Conservation (phyloP, 2,888 invertebrate genomes). For the Matsumyia berberina region DNA sequence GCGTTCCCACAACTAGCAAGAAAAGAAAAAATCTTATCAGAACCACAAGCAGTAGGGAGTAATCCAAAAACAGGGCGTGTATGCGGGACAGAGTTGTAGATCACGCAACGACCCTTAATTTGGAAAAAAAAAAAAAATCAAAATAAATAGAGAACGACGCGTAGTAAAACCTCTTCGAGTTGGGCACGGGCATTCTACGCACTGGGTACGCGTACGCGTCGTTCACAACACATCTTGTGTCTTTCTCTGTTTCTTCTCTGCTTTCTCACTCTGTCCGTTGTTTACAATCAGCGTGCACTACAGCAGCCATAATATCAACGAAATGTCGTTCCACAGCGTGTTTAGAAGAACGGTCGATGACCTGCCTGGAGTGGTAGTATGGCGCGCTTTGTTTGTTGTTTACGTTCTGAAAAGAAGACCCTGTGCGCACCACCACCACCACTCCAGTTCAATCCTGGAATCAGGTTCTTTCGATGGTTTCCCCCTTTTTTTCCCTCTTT, state of each 20-base stretch:
- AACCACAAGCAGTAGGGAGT: constrained; percentile 10
- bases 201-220: neutral
- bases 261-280: constrained; percentile 30
- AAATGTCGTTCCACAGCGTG: constrained; percentile 47
- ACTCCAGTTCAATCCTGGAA: constrained; percentile 34
- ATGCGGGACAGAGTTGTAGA: constrained; percentile 19
- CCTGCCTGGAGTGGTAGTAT: constrained; percentile 44
- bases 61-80: constrained; percentile 26
- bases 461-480: constrained; percentile 52
- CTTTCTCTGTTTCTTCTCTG: constrained; percentile 22
- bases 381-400: constrained; percentile 55
- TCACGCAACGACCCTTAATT: constrained; percentile 44
- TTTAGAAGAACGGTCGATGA: constrained; percentile 68
- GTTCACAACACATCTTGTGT: constrained; percentile 1
- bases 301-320: constrained; percentile 59
- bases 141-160: constrained; percentile 43
- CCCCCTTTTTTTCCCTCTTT: neutral
- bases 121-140: constrained; percentile 24
- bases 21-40: constrained; percentile 52
- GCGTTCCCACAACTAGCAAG: constrained; percentile 35
- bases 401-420: constrained; percentile 41
- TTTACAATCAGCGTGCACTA: constrained; percentile 38
- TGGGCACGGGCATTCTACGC: constrained; percentile 51
- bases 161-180: constrained; percentile 47
- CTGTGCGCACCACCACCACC: constrained; percentile 10